These are phyloP conservation scores for Cynaeus angustus DNA, from an alignment of 2,888 invertebrate genomes.

Conservation along the genomic window DNA sequence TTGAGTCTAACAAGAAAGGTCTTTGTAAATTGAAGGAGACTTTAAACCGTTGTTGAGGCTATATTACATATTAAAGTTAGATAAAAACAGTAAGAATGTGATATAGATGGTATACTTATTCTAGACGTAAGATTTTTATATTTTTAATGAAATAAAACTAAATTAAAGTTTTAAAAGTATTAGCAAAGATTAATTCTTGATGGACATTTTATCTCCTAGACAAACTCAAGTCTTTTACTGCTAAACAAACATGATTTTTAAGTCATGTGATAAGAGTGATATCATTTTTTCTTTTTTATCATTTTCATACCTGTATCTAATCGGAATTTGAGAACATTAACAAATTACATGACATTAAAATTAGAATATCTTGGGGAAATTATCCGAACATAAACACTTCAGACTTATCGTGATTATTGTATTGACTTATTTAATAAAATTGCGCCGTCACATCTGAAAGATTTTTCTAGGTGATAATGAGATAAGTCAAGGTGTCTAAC, in stretches of 20 bases:
- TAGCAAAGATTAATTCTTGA: too few relatives aligned
- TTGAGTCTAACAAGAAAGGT: constrained; percentile 36
- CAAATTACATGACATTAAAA: too few relatives aligned
- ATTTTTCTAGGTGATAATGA: not conserved
- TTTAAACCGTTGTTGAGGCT: constrained; percentile 25
- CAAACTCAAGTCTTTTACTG: not conserved
- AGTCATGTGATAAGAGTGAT: not conserved
- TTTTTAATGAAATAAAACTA: constrained; percentile 9
- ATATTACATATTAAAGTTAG: constrained; percentile 18
- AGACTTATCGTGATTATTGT: not conserved
- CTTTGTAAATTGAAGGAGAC: constrained; percentile 31
- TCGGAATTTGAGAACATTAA: not conserved
- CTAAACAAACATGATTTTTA: not conserved
- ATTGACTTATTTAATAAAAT: not conserved
- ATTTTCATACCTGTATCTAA: not conserved
- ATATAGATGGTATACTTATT: constrained; percentile 21
- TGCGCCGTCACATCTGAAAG: not conserved
- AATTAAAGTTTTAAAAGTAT: not conserved
- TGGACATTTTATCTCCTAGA: not conserved
- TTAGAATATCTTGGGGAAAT: not conserved
- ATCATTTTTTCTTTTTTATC: not conserved
- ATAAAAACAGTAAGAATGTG: constrained; percentile 29
- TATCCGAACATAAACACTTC: not conserved
- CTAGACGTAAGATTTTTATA: constrained; percentile 28
- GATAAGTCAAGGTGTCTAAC: not conserved